These are phyloP conservation scores for Micropoecilia bifurca DNA, from an alignment of 2,797 vertebrate species.

Conservation along the genomic window DNA sequence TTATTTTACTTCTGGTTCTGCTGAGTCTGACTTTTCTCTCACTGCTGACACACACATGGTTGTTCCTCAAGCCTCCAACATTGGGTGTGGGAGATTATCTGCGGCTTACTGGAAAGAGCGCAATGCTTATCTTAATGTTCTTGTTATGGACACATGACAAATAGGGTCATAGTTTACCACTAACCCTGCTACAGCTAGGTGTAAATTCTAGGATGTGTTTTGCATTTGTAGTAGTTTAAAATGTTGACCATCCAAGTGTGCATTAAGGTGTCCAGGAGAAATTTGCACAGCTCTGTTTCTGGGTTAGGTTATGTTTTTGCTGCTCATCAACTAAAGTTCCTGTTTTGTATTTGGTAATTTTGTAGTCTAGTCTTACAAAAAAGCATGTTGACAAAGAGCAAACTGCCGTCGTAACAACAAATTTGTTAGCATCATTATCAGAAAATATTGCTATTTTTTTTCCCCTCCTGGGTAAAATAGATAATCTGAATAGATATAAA, in stretches of 20 bases:
- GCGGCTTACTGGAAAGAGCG: constrained; percentile 38
- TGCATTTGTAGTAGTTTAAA: neutral
- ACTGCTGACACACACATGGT: constrained; percentile 35
- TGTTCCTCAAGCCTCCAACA: constrained; percentile 41
- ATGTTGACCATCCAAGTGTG: constrained; percentile 6
- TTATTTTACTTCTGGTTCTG: constrained; percentile 13
- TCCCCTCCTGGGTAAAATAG: constrained; percentile 8
- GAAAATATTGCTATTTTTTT: neutral
- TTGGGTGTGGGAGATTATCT: constrained; percentile 60
- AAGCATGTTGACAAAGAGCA: neutral
- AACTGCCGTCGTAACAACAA: neutral
- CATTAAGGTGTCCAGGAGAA: constrained; percentile 17
- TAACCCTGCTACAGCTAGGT: neutral
- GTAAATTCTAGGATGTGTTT: neutral
- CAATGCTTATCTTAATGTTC: constrained; percentile 49
- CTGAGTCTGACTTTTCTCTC: constrained; percentile 36
- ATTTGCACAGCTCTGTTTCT: neutral
- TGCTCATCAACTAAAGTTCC: neutral
- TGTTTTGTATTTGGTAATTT: neutral
- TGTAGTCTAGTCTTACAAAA: neutral
- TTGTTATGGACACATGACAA: constrained; percentile 17
- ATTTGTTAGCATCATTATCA: neutral
- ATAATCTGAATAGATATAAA: too few species aligned
- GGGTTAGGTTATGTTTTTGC: neutral
- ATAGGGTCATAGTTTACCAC: constrained; percentile 8